Percentiles rank a stretch among this genome's conserved stretches.
These are phyloP conservation scores for Deroptyus accipitrinus DNA, from an alignment of 2,113 vertebrate genomes.

Conservation along the genomic window DNA sequence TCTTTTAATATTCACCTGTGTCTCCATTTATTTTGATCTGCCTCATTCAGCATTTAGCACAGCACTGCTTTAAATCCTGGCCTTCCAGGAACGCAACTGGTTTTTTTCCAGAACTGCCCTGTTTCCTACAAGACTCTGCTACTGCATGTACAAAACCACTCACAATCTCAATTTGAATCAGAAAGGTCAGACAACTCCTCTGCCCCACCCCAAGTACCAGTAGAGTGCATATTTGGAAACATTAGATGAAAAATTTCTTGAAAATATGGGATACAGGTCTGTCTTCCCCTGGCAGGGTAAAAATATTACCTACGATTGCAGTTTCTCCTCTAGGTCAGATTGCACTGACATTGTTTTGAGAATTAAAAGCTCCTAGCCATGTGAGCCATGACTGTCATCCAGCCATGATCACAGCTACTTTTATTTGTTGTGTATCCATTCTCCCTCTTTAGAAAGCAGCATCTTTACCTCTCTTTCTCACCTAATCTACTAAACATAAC, in stretches of 20 bases:
- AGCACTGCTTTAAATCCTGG: not conserved
- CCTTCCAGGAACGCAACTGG: not conserved
- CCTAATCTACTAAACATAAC: not conserved
- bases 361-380: not conserved
- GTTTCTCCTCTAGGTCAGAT: not conserved
- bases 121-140: not conserved
- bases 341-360: not conserved
- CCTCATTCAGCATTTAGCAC: not conserved
- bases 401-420: not conserved
- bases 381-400: not conserved
- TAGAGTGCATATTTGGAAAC: not conserved
- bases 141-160: not conserved
- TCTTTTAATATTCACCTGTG: not conserved
- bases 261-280: not conserved
- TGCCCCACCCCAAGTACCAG: not conserved
- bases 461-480: not conserved
- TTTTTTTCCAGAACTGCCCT: not conserved
- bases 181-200: not conserved
- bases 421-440: not conserved
- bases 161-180: not conserved
- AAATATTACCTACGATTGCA: not conserved
- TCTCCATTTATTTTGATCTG: not conserved
- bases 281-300: not conserved
- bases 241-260: not conserved
- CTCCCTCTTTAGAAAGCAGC: not conserved